Base-by-base conservation (phyloP, 2,888 invertebrate species). In the Rhagium mordax region DNA sequence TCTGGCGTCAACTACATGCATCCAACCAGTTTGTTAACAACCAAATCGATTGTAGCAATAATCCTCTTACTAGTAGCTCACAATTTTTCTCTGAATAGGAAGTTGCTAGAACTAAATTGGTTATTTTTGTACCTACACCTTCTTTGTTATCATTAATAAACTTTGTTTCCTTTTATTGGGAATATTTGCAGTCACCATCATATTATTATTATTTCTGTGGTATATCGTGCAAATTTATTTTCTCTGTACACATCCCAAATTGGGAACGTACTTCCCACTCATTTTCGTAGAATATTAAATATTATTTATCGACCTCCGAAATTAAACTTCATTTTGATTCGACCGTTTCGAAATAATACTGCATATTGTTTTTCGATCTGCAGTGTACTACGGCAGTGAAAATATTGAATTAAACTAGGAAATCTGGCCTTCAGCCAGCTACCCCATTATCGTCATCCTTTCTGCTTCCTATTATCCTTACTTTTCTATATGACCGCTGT, bases 371-470 rank as follows among this genome's bases (percentile, higher is more conserved):
- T 62, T 59, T 33, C 24, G 3, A 24, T 4, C 71, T 55, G 55
- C 65, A 71, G 27, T 16, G 55, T 27, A 20, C 53, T 48, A 48
- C 20, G n/a, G n/a, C n/a, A n/a, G n/a, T n/a, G n/a, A n/a, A n/a
- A n/a, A n/a, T n/a, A n/a, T n/a, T n/a, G n/a, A n/a, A n/a, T n/a
- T n/a, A n/a, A 24, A 24, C 24, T 33, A 49, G 53, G 41, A 65
- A 65, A 59, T 66, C 27, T 66, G 65, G 65, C 59, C 59, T 20
- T 47, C 53, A 18, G 71, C 71, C 71, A 71, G 57, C 59, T 57
- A 55, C 49, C 29, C 71, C 71, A 71, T 71, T 71, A 71, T 47
- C 71, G 47, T 71, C 49, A 27, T 65, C 29, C 53, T 8, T 53
- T 51, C 41, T 29, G 33, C 33, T 53, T 41, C 41, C 65, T 49